Evolutionary conservation across 2,888 invertebrate species (phyloP), one percentile per base, ranked within the genome.

Genomic region (Morinoia aosen): DNA sequence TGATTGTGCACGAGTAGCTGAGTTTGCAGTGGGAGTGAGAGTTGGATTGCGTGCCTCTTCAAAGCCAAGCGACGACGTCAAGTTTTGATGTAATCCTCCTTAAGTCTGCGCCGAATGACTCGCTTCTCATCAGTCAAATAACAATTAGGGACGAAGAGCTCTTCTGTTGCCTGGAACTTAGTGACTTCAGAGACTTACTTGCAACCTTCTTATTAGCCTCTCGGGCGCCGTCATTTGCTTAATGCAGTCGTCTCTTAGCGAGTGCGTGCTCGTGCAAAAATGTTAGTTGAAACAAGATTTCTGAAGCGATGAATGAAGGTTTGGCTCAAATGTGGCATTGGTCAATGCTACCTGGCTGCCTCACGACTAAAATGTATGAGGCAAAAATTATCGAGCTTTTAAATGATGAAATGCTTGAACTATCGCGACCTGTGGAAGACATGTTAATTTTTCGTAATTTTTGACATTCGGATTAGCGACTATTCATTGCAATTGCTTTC

Each of bases 11-110:
- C 76, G 8, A 25, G 76, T 76, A 76, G 25, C 76, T 76, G 25
- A 76, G 33, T 76, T 76, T 33, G 76, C 76, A 33, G 16, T 76
- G 76, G 48, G 76, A 33, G 76, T 76, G 76, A 33, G 76, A 76
- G 76, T 76, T 76, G 76, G 76, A 76, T 76, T 76, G 76, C 76
- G 1, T 25, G 33, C 76, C 76, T 76, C 90, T 40, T 90, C 90
- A 90, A 90, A 90, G 90, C 90, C 11, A 39, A 90, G 90, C 90
- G 90, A 90, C 39, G 90, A 90, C 90, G 14, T 39, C 90, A 76
- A 90, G 90, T 48, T 48, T 40, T 90, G 33, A 90, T 90, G 40
- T 39, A 90, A 90, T 90, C 48, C 40, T 90, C 40, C 48, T 48
- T 14, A 90, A 4, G 40, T 40, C 90, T 11, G 11, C 7, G 90